Evolutionary conservation across 1,140 invertebrate genomes (phyloP), one percentile per base, ranked within the genome.

Genomic region (Heliconius nattereri): DNA sequence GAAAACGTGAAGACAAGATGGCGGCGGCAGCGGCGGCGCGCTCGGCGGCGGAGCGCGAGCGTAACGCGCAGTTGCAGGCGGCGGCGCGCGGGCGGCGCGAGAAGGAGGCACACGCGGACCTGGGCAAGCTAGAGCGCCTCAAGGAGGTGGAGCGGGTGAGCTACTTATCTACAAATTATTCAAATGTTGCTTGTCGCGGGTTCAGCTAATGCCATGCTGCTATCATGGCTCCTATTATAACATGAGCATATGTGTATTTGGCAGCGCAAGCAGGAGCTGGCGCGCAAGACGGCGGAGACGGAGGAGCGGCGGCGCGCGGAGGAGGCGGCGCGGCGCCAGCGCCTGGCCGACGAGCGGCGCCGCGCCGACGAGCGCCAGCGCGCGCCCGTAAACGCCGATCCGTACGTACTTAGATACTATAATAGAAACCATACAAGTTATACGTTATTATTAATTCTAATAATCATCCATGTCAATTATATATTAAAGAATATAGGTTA

Each of bases 1-100:
- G 92, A 45, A 92, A 91, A 75, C 85, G 92, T 11, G 92, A 94
- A 82, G 91, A 94, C 75, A 94, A 94, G 40, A 92, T 92, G 92
- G 91, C 91, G 3, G 91, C 91, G 0, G 92, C 92, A 8, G 91
- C 91, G 0, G 90, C 91, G 3, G 89, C 87, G 2, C 83, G 91
- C 0, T 78, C 82, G 7, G 84, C 85, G 20, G 90, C 91, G 0
- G 91, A 92, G 49, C 75, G 73, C 0, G 88, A 90, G 70, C 72
- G 92, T 2, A 77, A 71, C 0, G 83, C 81, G 1, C 81, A 81
- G 6, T 54, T 90, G 74, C 74, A 85, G 70, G 86, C 86, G 0
- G 86, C 88, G 0, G 83, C 81, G 7, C n/a, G 75, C 3, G 90
- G 90, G 8, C 70, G 88, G 0, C 70, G 71, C 49, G 87, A 92